A percentile compares a stretch with the other conserved stretches of the same genome.
These are phyloP conservation scores for Parnassius apollo DNA, from an alignment of 2,888 invertebrate species.

Conservation along the genomic window DNA sequence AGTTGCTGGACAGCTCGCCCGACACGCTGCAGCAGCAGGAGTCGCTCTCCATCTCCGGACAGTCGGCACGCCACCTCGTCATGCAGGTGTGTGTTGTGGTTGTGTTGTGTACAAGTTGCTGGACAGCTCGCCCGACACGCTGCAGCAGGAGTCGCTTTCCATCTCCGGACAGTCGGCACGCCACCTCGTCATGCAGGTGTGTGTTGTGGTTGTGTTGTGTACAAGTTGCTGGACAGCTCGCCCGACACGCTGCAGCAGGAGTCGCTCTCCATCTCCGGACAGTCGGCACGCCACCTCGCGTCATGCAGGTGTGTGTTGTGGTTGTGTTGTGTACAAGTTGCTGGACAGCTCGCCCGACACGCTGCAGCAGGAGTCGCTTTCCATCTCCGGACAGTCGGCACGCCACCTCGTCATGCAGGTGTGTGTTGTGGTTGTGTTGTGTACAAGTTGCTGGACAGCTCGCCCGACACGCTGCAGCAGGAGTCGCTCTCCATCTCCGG, in stretches of 20 bases:
- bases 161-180: constrained; percentile 92
- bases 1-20: constrained; percentile 51
- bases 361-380: constrained; percentile 92
- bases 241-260: constrained; percentile 86
- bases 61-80: constrained; percentile 90
- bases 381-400: constrained; percentile 91
- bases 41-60: constrained; percentile 90
- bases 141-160: constrained; percentile 91
- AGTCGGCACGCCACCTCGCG: constrained; percentile 90
- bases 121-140: constrained; percentile 63
- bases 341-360: constrained; percentile 51
- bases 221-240: constrained; percentile 52
- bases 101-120: constrained; percentile 38
- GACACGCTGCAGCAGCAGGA: constrained; percentile 88
- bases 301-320: constrained; percentile 78
- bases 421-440: no score
- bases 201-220: no score
- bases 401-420: constrained; percentile 87
- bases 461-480: constrained; percentile 84
- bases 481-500: constrained; percentile 91
- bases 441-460: constrained; percentile 51
- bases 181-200: constrained; percentile 85
- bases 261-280: constrained; percentile 90
- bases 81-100: constrained; percentile 69
- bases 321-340: constrained; percentile 34